These are phyloP conservation scores for Harpagoxenus sublaevis DNA, from an alignment of 2,888 invertebrate genomes.

Conservation along the genomic window DNA sequence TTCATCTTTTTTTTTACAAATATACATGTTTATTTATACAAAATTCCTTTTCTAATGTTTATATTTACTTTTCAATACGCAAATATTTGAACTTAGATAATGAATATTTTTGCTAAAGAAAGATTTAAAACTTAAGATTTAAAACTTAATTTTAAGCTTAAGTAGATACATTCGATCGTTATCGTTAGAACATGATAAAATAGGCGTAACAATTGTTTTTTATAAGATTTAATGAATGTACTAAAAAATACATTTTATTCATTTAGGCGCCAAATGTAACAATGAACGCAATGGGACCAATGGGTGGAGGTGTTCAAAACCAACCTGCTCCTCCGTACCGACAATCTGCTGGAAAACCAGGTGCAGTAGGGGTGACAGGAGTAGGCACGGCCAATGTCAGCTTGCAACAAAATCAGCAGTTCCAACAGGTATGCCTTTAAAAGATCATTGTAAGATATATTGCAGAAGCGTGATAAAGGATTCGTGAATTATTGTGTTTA, in stretches of 20 bases:
- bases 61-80: too few species aligned
- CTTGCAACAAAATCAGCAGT: conserved; percentile 89
- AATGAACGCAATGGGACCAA: conserved; percentile 91
- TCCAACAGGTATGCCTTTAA: conserved; percentile 87
- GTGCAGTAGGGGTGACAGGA: conserved; percentile 83
- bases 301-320: conserved; percentile 86
- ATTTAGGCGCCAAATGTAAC: conserved; percentile 93
- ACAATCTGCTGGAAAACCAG: conserved; percentile 87
- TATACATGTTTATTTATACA: too few species aligned
- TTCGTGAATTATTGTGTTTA: conserved; percentile 31
- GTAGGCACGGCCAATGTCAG: conserved; percentile 82
- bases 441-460: not conserved
- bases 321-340: conserved; percentile 94
- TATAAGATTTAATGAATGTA: conserved; percentile 6
- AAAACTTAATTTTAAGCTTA: too few species aligned
- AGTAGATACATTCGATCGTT: too few species aligned
- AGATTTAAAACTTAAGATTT: too few species aligned
- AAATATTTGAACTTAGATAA: too few species aligned
- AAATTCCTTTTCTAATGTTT: too few species aligned
- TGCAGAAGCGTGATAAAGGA: not conserved
- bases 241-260: not conserved
- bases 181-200: not conserved
- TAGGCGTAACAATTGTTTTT: not conserved
- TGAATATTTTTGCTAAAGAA: too few species aligned
- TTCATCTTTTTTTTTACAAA: too few species aligned